Conservation (phyloP, 2,113 vertebrate species). For the Grammomys surdaster region DNA sequence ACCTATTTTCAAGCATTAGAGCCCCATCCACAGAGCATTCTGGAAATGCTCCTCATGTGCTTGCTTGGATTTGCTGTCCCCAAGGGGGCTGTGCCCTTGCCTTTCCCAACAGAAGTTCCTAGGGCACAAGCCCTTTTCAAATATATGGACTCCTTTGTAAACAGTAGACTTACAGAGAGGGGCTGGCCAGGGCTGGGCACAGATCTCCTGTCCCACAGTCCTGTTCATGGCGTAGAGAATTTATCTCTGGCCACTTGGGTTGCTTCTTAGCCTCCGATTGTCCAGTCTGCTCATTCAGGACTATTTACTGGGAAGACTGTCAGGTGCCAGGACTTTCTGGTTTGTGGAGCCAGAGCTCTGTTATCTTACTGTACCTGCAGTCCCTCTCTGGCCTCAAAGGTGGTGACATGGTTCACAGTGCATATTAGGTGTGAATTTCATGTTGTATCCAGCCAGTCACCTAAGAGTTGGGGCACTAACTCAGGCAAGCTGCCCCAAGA, state of each 20-base stretch:
- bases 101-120: not conserved
- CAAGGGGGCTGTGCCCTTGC: not conserved
- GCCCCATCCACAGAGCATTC: not conserved
- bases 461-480: not conserved
- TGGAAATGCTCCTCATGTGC: too few relatives aligned
- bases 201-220: too few relatives aligned
- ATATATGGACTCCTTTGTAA: not conserved
- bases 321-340: not conserved
- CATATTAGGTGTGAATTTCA: not conserved
- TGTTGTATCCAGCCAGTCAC: not conserved
- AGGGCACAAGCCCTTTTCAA: too few relatives aligned
- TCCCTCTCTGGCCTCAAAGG: not conserved
- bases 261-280: not conserved
- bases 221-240: accelerated
- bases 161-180: not conserved
- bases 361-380: not conserved
- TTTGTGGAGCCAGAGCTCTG: not conserved
- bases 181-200: not conserved
- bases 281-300: not conserved
- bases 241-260: not conserved
- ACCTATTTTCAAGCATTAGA: not conserved
- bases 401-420: not conserved
- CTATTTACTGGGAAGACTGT: not conserved
- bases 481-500: not conserved
- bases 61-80: not conserved